Base-by-base conservation (phyloP, 1,140 invertebrate species). In the Hycleus cichorii region DNA sequence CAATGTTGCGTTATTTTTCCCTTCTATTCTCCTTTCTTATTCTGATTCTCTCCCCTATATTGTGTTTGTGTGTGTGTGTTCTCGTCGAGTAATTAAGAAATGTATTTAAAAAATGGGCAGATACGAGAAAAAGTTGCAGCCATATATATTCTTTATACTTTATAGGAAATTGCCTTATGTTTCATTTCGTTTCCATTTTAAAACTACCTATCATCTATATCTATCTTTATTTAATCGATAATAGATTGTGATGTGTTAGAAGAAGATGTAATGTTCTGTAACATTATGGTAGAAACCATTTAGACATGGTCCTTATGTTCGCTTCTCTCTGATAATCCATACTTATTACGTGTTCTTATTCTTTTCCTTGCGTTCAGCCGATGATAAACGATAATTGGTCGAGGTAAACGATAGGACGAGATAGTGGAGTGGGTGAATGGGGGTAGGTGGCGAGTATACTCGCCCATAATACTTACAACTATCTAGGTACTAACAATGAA, bases 341-440 rank as follows among this genome's bases (percentile, higher is more conserved):
- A 70, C 67, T 70, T 70, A 70, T 70, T 69, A 70, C 69, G 61
- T 67, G 67, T 70, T 70, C 64, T 67, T 70, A 64, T 65, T 69
- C 67, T 70, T 70, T 70, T 70, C 63, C 57, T 49, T 62, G 53
- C 59, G 63, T 67, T 65, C 60, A 59, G 49, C 58, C 61, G 60
- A 70, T 70, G 67, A 70, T 70, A 63, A 66, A 70, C 67, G 69
- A 65, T 70, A 70, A 70, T 69, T 68, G 67, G 65, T 66, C 59
- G 49, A 63, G 64, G 63, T 60, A 66, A 66, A 63, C 67, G 63
- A 70, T 69, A 70, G 67, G 32, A 32, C 32, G 32, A 32, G 32
- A 7, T 32, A 32, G 32, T 32, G 32, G 32, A 45, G 9, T 11
- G n/a, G 9, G 18, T 24, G 43, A 10, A 10, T 24, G 3, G 18